Evolutionary conservation across 2,113 vertebrate species (phyloP).

Genomic region (Cyphomyrus plagiostoma): DNA sequence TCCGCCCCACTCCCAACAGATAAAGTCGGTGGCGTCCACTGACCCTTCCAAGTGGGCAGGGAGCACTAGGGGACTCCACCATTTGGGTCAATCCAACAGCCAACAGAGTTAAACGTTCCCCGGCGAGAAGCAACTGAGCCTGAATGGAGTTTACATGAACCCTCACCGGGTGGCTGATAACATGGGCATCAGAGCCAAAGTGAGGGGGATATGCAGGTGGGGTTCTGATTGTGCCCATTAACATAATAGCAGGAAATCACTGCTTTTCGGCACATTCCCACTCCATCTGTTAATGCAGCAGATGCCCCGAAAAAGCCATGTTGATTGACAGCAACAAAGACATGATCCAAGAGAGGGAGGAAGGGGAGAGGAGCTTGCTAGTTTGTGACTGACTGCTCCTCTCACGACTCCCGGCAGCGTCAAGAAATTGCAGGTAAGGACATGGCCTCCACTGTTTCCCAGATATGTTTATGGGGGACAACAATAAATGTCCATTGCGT

Average conservation of each 20-base stretch:
- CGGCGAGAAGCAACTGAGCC: background rate
- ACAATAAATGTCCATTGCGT: background rate
- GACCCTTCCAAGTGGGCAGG: background rate
- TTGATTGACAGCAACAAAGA: conserved; percentile 24
- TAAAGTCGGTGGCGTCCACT: background rate
- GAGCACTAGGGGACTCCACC: background rate
- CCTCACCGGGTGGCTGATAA: conserved; percentile 36
- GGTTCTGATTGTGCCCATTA: conserved; percentile 45
- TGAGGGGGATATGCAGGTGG: conserved; percentile 29
- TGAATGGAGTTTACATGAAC: background rate
- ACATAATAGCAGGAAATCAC: conserved; percentile 45
- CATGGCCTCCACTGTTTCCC: background rate
- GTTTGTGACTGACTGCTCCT: background rate
- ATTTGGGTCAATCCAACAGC: background rate
- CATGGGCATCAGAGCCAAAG: conserved; percentile 20
- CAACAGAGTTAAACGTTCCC: background rate
- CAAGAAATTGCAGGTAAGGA: background rate
- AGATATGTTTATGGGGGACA: background rate
- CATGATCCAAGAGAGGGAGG: conserved; percentile 21
- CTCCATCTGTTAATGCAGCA: conserved; percentile 36
- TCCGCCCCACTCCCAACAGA: background rate
- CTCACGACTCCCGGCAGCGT: background rate
- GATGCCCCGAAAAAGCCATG: conserved; percentile 18
- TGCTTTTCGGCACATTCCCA: conserved; percentile 29
- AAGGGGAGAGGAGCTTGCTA: conserved; percentile 13